A percentile compares a stretch with the other conserved stretches of the same genome.
Conservation (phyloP, 2,113 vertebrate species). For the Zosterops japonicus region DNA sequence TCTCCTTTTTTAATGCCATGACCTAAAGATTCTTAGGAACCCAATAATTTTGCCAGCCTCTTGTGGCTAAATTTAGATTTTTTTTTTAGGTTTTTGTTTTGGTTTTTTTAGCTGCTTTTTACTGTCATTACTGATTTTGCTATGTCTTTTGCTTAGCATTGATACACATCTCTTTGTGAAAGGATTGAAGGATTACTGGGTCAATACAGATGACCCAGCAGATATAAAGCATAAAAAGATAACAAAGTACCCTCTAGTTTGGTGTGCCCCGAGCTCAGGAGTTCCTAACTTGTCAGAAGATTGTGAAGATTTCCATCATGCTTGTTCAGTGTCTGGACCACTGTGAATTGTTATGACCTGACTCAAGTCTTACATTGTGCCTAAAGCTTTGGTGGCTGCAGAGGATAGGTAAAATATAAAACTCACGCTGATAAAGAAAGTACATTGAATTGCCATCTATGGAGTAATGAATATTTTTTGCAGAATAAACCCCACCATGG, state of each 20-base stretch:
- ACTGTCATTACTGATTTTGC: background rate
- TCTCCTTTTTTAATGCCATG: background rate
- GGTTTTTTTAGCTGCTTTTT: background rate
- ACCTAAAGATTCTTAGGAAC: background rate
- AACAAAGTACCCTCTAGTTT: background rate
- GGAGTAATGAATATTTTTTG: background rate
- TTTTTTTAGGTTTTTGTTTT: background rate
- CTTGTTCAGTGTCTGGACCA: background rate
- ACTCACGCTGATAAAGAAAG: background rate
- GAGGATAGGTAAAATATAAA: background rate
- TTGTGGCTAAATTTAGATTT: background rate
- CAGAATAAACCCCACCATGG: too few relatives aligned
- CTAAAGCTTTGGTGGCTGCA: background rate
- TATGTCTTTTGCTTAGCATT: background rate
- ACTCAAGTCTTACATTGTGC: background rate
- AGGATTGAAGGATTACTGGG: background rate
- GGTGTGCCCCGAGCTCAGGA: background rate
- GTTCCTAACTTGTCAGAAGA: background rate
- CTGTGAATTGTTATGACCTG: background rate
- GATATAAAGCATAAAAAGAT: background rate
- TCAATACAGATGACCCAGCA: background rate
- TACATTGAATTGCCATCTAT: background rate
- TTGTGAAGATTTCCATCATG: background rate
- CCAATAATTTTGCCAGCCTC: background rate
- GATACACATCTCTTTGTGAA: background rate